phyloP scores from a whole-genome alignment of 2,113 vertebrate genomes.

The Formicarius rufipectus region DNA sequence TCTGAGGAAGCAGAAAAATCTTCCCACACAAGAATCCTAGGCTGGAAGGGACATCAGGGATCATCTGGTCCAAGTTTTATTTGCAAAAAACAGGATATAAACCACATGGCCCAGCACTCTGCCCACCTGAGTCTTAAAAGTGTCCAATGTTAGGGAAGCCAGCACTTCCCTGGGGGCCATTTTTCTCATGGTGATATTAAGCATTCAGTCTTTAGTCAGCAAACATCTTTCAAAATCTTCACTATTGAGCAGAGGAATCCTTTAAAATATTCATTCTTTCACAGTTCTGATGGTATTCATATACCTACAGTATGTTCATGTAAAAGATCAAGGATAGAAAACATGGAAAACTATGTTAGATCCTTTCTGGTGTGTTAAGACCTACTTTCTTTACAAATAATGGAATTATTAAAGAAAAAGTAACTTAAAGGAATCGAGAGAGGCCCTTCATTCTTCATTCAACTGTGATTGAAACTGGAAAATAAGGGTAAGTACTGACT shows the following conservation, averaged over 20 bases:
- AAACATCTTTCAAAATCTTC: no score
- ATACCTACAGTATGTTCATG: neutral
- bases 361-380: neutral
- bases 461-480: neutral
- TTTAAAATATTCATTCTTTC: neutral
- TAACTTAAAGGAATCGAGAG: neutral
- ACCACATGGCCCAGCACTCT: neutral
- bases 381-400: neutral
- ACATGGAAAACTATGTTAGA: accelerated
- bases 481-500: neutral
- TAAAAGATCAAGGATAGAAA: neutral
- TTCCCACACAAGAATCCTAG: neutral
- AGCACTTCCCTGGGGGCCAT: no score
- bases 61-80: neutral
- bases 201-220: no score
- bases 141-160: neutral
- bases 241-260: neutral
- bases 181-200: no score
- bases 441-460: neutral
- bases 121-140: neutral
- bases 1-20: neutral
- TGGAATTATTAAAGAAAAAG: neutral
- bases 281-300: neutral
- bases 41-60: neutral
- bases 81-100: neutral